Percentiles rank a stretch among this genome's conserved stretches.
These are phyloP conservation scores for Orestias chungarensis DNA, from an alignment of 2,797 vertebrate genomes.

Conservation along the genomic window DNA sequence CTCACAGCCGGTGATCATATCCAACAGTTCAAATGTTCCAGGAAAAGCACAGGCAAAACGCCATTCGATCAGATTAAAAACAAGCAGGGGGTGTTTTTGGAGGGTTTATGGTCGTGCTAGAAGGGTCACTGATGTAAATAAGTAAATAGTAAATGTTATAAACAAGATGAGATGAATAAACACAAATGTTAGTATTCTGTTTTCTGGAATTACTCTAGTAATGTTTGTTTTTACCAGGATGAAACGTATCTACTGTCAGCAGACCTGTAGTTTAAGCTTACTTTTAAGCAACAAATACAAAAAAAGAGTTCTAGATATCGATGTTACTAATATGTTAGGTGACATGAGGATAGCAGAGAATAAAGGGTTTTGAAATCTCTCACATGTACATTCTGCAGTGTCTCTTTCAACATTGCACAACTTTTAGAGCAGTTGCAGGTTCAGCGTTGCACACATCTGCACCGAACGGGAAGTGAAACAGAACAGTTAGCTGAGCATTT, in stretches of 20 bases:
- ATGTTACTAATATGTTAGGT: too few species aligned
- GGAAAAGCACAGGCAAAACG: not conserved
- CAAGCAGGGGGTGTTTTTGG: conserved; percentile 28
- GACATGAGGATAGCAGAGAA: not conserved
- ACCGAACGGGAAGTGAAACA: conserved; percentile 79
- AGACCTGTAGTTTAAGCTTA: not conserved
- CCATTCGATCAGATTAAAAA: conserved; percentile 13
- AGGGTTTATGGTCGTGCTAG: conserved; percentile 6
- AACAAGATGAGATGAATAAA: not conserved
- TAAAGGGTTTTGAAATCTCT: conserved; percentile 46
- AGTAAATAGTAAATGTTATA: not conserved
- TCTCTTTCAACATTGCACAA: conserved; percentile 61
- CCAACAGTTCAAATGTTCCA: conserved; percentile 45
- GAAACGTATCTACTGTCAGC: conserved; percentile 33
- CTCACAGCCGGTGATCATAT: conserved; percentile 27
- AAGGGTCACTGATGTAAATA: not conserved
- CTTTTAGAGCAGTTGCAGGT: conserved; percentile 43
- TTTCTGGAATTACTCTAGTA: too few species aligned
- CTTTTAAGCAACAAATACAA: too few species aligned
- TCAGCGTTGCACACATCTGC: conserved; percentile 44
- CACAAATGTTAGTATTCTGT: too few species aligned
- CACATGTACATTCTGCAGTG: conserved; percentile 28
- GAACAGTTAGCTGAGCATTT: conserved; percentile 45
- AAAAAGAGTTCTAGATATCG: too few species aligned
- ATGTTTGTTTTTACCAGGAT: conserved; percentile 14